Conservation (phyloP, 92 coral and sea anemone genomes). For the Virgularia gustaviana region DNA sequence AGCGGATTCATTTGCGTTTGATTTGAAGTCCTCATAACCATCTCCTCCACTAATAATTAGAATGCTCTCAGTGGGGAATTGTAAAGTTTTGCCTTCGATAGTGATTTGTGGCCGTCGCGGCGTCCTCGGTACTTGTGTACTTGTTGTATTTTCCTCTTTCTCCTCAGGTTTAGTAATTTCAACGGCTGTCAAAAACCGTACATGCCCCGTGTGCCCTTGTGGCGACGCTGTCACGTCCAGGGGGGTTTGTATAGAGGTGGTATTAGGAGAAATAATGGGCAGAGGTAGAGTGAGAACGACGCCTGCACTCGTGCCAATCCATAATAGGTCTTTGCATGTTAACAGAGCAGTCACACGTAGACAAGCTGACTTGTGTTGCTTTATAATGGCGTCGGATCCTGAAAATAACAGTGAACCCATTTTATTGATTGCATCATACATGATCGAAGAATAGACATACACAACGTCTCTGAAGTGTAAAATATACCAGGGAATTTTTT, state of each 20-base stretch:
- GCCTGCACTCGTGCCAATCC: constrained; percentile 99
- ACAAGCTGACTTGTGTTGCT: constrained; percentile 98
- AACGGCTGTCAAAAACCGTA: constrained; percentile 95
- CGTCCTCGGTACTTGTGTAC: constrained; percentile 57
- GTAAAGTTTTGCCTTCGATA: constrained; percentile 27
- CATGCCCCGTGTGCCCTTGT: constrained; percentile 99
- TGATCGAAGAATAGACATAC: background rate
- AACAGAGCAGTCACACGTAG: constrained; percentile 91
- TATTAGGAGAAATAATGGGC: constrained; percentile 83
- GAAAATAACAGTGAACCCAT: background rate
- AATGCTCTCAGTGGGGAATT: constrained; percentile 63
- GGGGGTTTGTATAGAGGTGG: constrained; percentile 88
- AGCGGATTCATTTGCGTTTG: constrained; percentile 95
- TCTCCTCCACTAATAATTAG: constrained; percentile 97
- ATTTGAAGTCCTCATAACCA: constrained; percentile 97
- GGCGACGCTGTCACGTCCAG: constrained; percentile 91
- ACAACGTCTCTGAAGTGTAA: background rate
- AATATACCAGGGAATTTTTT: no score
- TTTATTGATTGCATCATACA: background rate
- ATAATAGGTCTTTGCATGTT: constrained; percentile 86
- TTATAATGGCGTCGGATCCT: constrained; percentile 99
- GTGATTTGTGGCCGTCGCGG: constrained; percentile 42
- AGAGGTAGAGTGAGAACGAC: constrained; percentile 94
- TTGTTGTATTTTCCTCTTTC: constrained; percentile 54
- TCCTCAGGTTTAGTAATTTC: constrained; percentile 75